These are phyloP conservation scores for Neelides folsomi DNA, from an alignment of 2,888 invertebrate species.

Conservation along the genomic window DNA sequence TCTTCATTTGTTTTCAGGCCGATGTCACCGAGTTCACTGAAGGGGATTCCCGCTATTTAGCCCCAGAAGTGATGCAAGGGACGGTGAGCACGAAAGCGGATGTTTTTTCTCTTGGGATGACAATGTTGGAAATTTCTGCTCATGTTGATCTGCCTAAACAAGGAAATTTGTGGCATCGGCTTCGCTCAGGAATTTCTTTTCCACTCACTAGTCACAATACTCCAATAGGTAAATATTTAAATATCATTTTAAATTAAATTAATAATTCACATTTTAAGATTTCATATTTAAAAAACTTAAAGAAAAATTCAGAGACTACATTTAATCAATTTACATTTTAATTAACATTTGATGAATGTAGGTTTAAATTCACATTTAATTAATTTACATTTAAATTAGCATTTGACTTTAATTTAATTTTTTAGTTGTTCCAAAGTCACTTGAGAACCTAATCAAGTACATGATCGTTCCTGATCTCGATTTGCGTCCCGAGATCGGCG, in stretches of 20 bases:
- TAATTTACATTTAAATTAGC: background rate
- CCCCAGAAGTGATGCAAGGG: constrained; percentile 54
- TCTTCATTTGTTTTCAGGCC: constrained; percentile 36
- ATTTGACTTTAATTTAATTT: constrained; percentile 3
- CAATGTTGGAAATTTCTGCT: constrained; percentile 55
- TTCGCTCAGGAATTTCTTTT: constrained; percentile 44
- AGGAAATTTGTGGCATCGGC: constrained; percentile 54
- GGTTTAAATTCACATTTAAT: too few species aligned
- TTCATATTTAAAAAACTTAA: too few species aligned
- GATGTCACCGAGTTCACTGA: constrained; percentile 48
- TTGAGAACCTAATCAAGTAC: constrained; percentile 43
- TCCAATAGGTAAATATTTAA: constrained; percentile 1
- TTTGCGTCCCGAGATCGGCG: constrained; percentile 44
- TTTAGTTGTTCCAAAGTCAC: constrained; percentile 41
- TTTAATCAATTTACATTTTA: too few species aligned
- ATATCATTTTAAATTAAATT: background rate
- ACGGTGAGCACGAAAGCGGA: constrained; percentile 56
- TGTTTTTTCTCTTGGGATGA: constrained; percentile 60
- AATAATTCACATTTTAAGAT: background rate
- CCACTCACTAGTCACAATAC: constrained; percentile 40
- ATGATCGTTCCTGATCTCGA: constrained; percentile 47
- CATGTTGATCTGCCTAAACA: constrained; percentile 55
- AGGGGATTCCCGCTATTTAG: constrained; percentile 63
- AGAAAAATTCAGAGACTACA: too few species aligned
- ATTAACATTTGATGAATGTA: background rate